phyloP scores from a whole-genome alignment of 2,888 invertebrate species.

The Escarpia spicata region DNA sequence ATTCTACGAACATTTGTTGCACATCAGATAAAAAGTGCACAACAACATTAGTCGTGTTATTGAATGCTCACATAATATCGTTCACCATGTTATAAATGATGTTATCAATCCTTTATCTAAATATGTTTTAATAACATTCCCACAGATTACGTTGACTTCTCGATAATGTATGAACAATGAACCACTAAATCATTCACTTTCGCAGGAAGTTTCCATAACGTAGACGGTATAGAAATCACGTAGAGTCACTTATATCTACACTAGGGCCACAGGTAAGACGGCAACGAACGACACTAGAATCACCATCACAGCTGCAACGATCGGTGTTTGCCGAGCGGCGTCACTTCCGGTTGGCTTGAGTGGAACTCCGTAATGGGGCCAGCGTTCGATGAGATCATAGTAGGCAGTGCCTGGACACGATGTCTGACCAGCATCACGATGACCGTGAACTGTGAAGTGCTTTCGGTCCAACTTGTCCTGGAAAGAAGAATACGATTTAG shows the following conservation, averaged over 20 bases:
- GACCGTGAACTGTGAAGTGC: slow-evolving; percentile 53
- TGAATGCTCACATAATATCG: neutral
- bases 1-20: neutral
- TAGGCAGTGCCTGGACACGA: slow-evolving; percentile 52
- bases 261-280: neutral
- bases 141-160: neutral
- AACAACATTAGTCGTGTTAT: neutral
- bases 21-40: neutral
- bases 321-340: neutral
- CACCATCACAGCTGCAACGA: neutral
- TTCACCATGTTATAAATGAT: neutral
- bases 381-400: slow-evolving; percentile 47
- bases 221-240: neutral
- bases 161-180: neutral
- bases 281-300: neutral
- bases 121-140: neutral
- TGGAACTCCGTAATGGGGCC: slow-evolving; percentile 38
- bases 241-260: neutral
- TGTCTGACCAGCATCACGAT: slow-evolving; percentile 49
- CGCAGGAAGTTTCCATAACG: neutral
- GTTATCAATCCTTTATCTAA: neutral
- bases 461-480: slow-evolving; percentile 45
- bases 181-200: neutral
- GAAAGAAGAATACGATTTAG: neutral
- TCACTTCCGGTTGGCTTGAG: neutral